Evolutionary conservation across 2,797 vertebrate genomes (phyloP).

Genomic region (Manis crassicaudata): DNA sequence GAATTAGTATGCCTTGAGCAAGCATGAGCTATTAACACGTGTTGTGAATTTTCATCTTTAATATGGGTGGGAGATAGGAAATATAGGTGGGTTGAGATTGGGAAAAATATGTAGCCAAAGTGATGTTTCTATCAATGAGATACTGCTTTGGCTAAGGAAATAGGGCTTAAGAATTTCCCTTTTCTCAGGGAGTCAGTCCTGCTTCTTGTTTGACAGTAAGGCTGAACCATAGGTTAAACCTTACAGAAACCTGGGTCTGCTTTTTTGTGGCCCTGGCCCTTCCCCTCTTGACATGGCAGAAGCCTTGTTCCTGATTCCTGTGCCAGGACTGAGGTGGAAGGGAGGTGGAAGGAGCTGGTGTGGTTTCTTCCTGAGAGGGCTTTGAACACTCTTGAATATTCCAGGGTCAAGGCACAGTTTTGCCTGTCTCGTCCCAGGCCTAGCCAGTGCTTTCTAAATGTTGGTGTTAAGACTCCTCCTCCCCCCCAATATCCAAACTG

Average conservation of each 20-base stretch:
- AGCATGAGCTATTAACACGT: neutral
- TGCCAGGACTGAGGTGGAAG: neutral
- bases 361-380: neutral
- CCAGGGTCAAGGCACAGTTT: neutral
- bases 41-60: neutral
- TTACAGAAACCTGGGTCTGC: neutral
- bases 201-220: neutral
- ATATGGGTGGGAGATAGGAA: neutral
- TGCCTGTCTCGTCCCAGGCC: neutral
- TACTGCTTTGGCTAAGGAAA: neutral
- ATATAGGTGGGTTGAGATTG: neutral
- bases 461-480: neutral
- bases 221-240: neutral
- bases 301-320: neutral
- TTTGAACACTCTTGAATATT: neutral
- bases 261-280: neutral
- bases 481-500: neutral
- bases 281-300: neutral
- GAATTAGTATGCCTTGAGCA: neutral
- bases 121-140: neutral
- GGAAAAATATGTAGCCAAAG: neutral
- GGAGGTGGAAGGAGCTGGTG: neutral
- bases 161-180: neutral
- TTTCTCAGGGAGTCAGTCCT: neutral
- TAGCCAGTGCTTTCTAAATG: accelerated